Evolutionary conservation across 2,888 invertebrate genomes (phyloP).

Genomic region (Oscheius onirici): DNA sequence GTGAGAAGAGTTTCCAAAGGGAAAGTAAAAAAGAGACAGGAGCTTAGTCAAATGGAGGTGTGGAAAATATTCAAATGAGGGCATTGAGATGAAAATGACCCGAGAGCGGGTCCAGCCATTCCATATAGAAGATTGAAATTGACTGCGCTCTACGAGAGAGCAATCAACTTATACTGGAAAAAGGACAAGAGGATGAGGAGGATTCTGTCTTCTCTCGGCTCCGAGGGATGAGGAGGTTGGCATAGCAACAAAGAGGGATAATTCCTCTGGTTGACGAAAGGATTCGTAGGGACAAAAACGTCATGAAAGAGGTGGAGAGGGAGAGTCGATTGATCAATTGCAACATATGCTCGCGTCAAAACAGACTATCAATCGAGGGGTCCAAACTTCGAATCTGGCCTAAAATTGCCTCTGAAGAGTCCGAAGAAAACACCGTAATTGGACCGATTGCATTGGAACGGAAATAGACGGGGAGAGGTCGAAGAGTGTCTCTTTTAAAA

Average conservation of each 20-base stretch:
- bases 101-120: background rate
- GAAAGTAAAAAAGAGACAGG: background rate
- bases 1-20: background rate
- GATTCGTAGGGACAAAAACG: background rate
- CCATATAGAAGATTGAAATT: background rate
- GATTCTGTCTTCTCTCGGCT: no score
- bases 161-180: background rate
- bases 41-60: constrained; percentile 9
- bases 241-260: constrained; percentile 17
- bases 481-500: no score
- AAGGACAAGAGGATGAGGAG: background rate
- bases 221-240: background rate
- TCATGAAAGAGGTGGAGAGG: background rate
- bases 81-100: background rate
- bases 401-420: background rate
- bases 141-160: background rate
- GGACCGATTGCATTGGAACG: background rate
- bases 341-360: constrained; percentile 15
- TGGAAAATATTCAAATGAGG: constrained; percentile 9
- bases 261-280: background rate
- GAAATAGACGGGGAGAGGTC: background rate
- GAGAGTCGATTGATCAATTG: constrained; percentile 8
- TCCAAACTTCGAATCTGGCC: background rate
- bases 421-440: constrained; percentile 1
- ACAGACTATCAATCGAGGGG: background rate